These are phyloP conservation scores for Pollimyrus isidori DNA, from an alignment of 2,113 vertebrate species.

Conservation along the genomic window DNA sequence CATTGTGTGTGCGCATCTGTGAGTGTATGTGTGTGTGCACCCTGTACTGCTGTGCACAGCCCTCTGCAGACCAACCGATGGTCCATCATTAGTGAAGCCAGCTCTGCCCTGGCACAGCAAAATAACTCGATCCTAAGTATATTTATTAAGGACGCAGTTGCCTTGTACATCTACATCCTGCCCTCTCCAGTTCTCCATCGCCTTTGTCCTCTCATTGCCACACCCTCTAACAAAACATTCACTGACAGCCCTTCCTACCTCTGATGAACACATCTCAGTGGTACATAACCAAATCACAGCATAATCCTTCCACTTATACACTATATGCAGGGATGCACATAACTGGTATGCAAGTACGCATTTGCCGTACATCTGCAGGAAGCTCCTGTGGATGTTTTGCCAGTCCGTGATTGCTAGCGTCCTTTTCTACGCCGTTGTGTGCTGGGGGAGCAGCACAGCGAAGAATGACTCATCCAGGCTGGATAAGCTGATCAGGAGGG, in stretches of 20 bases:
- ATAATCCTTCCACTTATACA: neutral
- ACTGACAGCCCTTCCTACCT: neutral
- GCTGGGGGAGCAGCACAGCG: too few relatives aligned
- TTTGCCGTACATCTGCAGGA: too few relatives aligned
- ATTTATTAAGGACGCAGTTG: neutral
- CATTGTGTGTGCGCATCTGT: neutral
- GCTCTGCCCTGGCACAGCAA: neutral
- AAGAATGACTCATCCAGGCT: too few relatives aligned
- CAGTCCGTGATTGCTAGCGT: too few relatives aligned
- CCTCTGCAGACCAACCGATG: neutral
- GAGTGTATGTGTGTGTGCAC: neutral
- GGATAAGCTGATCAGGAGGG: too few relatives aligned
- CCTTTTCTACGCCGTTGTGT: too few relatives aligned
- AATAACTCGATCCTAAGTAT: neutral
- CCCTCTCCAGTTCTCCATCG: neutral
- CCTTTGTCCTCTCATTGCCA: neutral
- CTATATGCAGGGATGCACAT: too few relatives aligned
- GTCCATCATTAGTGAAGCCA: neutral
- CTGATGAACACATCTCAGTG: neutral
- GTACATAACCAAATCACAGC: neutral
- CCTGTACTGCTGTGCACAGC: neutral
- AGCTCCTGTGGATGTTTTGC: too few relatives aligned
- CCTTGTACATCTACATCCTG: neutral
- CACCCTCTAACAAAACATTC: neutral
- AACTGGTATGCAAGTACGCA: too few relatives aligned